A percentile compares a stretch with the other conserved stretches of the same genome.
Evolutionary conservation across 2,888 invertebrate genomes (phyloP).

Genomic region (Omphaloscelis lunosa): DNA sequence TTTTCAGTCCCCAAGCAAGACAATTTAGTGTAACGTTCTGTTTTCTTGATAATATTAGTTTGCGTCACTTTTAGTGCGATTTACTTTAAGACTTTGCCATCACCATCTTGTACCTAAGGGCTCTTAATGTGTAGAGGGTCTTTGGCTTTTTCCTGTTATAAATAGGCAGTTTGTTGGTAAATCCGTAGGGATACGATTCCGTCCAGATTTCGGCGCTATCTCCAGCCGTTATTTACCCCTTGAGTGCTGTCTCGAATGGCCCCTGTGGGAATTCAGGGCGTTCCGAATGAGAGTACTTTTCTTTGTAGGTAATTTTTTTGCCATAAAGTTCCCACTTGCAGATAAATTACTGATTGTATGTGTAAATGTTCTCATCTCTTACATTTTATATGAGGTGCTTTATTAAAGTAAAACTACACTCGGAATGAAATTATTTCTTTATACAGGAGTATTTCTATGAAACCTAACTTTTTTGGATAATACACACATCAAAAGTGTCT

Average conservation of each 20-base stretch:
- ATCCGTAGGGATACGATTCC: constrained; percentile 33
- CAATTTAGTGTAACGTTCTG: constrained; percentile 22
- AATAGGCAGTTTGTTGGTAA: constrained; percentile 19
- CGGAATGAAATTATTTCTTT: constrained; percentile 7
- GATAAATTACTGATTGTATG: constrained; percentile 28
- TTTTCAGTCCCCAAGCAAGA: constrained; percentile 2
- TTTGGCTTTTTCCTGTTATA: constrained; percentile 18
- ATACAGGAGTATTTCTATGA: background rate
- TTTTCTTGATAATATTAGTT: constrained; percentile 40
- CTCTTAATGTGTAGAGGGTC: background rate
- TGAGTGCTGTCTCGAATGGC: constrained; percentile 36
- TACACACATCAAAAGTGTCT: too few relatives aligned
- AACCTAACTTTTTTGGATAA: too few relatives aligned
- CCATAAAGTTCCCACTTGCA: constrained; percentile 21
- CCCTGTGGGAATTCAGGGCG: constrained; percentile 29
- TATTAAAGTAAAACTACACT: background rate
- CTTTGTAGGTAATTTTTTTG: constrained; percentile 42
- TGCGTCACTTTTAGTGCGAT: constrained; percentile 19
- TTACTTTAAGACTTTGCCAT: constrained; percentile 16
- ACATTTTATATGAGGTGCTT: constrained; percentile 19
- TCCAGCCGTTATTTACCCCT: constrained; percentile 48
- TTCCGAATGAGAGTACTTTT: constrained; percentile 43
- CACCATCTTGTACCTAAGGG: constrained; percentile 9
- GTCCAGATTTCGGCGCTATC: constrained; percentile 43
- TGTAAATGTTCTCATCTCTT: constrained; percentile 33